These are phyloP conservation scores for Liposcelis brunnea DNA, from an alignment of 2,888 invertebrate genomes.

Conservation along the genomic window DNA sequence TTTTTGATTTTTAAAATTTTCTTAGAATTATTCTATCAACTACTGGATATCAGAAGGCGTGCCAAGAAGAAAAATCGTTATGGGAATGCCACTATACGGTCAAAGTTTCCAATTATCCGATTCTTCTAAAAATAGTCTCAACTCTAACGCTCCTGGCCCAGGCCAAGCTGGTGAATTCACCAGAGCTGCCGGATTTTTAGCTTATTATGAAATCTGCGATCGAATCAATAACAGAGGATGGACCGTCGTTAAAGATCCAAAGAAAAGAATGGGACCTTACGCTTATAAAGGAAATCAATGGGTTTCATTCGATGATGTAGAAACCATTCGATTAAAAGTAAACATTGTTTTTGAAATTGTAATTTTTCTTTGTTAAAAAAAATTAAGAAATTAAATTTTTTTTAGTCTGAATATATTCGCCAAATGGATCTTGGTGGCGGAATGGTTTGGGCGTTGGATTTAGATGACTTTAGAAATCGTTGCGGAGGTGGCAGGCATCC, in stretches of 20 bases:
- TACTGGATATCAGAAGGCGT: constrained; percentile 81
- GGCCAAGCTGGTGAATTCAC: constrained; percentile 77
- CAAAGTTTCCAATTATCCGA: constrained; percentile 54
- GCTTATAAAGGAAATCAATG: constrained; percentile 77
- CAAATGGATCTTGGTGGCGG: constrained; percentile 65
- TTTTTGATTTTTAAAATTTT: too few relatives aligned
- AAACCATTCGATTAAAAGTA: constrained; percentile 55
- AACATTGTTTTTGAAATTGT: neutral
- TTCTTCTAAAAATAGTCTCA: constrained; percentile 44
- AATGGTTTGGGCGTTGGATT: constrained; percentile 82
- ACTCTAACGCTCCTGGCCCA: constrained; percentile 56
- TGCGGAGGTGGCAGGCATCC: constrained; percentile 71
- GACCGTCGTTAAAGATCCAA: constrained; percentile 61
- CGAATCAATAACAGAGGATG: constrained; percentile 58
- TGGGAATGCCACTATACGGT: constrained; percentile 82
- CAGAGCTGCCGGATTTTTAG: constrained; percentile 65
- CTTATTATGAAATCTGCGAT: constrained; percentile 77
- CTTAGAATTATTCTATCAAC: constrained; percentile 66
- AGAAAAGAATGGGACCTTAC: constrained; percentile 69
- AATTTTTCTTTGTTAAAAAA: neutral
- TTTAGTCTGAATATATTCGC: constrained; percentile 51
- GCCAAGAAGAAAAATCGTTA: constrained; percentile 59
- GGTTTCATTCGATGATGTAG: constrained; percentile 76
- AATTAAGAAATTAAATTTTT: neutral
- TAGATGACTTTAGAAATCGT: constrained; percentile 67